These are phyloP conservation scores for Periophthalmodon schlosseri DNA, from an alignment of 2,113 vertebrate species.

Conservation along the genomic window DNA sequence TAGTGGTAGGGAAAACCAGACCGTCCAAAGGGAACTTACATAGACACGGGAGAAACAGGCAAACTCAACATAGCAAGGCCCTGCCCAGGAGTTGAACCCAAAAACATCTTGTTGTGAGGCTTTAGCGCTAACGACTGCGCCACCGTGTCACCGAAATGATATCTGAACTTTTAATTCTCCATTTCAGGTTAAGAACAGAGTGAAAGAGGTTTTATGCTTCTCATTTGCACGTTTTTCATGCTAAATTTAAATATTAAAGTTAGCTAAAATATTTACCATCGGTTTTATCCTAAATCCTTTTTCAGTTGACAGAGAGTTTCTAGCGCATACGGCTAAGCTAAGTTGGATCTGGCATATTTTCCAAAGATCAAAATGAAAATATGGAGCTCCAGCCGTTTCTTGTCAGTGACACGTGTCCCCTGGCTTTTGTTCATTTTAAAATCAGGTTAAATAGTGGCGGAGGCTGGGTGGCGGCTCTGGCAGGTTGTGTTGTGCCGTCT, in stretches of 20 bases:
- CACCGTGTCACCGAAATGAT: not conserved
- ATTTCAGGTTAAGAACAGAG: not conserved
- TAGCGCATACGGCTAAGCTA: not conserved
- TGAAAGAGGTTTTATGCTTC: not conserved
- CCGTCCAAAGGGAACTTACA: too few species aligned
- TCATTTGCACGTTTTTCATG: not conserved
- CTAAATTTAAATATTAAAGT: conserved; percentile 1
- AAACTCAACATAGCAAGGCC: too few species aligned
- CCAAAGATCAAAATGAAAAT: conserved; percentile 8
- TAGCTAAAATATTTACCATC: not conserved
- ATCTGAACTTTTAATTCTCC: not conserved
- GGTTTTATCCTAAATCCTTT: not conserved
- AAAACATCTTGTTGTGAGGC: too few species aligned
- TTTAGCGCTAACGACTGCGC: too few species aligned
- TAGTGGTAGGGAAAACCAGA: too few species aligned
- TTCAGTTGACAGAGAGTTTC: not conserved
- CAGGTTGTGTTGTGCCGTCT: conserved; percentile 71
- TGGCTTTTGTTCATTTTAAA: conserved; percentile 68
- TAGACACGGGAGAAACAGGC: too few species aligned
- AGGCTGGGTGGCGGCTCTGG: conserved; percentile 44
- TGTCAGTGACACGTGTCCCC: conserved; percentile 35
- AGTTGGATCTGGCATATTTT: conserved; percentile 8
- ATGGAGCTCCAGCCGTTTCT: conserved; percentile 22
- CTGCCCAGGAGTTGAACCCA: too few species aligned
- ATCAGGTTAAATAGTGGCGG: conserved; percentile 71